Conservation (phyloP, 37 sponge, comb jelly and placozoan species). For the Ephydatia muelleri region DNA sequence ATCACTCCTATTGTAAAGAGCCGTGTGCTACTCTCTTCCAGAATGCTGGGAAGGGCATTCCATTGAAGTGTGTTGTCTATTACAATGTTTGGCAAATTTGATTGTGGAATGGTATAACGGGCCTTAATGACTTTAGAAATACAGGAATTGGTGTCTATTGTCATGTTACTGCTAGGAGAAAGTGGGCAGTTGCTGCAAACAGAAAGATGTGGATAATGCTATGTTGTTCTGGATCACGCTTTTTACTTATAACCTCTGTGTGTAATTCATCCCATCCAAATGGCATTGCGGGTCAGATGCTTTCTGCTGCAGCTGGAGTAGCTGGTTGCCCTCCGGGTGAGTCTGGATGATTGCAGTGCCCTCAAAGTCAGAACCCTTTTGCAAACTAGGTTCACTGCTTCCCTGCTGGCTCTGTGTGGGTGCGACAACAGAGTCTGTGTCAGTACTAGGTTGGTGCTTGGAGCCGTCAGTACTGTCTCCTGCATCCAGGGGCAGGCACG, state of each 20-base stretch:
- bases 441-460: too few species aligned
- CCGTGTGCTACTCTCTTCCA: too few species aligned
- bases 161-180: too few species aligned
- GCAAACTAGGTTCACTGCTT: too few species aligned
- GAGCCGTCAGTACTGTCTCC: too few species aligned
- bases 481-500: too few species aligned
- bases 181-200: constrained; percentile 57
- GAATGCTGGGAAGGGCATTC: constrained; percentile 12
- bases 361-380: too few species aligned
- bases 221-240: not conserved
- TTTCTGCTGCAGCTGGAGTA: constrained; percentile 19
- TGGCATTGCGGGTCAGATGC: constrained; percentile 55
- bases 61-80: constrained; percentile 39
- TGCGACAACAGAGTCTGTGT: too few species aligned
- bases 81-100: not conserved
- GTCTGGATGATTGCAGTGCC: too few species aligned
- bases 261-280: constrained; percentile 10
- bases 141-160: constrained; percentile 11
- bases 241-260: not conserved
- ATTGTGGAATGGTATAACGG: not conserved
- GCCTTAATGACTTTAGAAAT: not conserved
- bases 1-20: not conserved
- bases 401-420: too few species aligned
- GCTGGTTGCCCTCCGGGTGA: not conserved
- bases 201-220: constrained; percentile 18